Evolutionary conservation across 2,888 invertebrate genomes (phyloP), one percentile per base, ranked within the genome.

Genomic region (Tridacna gigas): DNA sequence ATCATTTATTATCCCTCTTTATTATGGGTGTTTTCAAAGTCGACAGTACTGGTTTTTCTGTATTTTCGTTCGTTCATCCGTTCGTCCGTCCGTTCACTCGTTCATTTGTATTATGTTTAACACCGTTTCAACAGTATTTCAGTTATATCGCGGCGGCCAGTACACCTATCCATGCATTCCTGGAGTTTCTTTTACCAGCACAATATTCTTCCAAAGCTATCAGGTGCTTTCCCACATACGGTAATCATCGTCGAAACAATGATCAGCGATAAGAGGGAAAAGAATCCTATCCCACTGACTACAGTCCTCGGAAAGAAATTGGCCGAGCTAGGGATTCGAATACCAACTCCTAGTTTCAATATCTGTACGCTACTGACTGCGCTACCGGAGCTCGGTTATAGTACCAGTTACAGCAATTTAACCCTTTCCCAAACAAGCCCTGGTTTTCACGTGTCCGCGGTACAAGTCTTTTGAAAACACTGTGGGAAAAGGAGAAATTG

Each of bases 291-390:
- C 51, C 11, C 51, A 51, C 12, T 51, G 51, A 51, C 51, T 51
- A 13, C 15, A 13, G 51, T 51, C 51, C 12, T 51, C 51, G 15
- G 51, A 51, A 51, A 13, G 51, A 51, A 51, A 15, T 51, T 51
- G 51, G 51, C 51, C 51, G 51, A 51, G 51, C 51, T 51, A n/a
- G 51, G 51, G 51, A 51, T 51, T 51, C 51, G 51, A 51, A 51
- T 15, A 13, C 51, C 51, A 51, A 51, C 51, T 15, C 51, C 51
- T 51, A 15, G 11, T 13, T 51, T 51, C 15, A 15, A 51, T 15
- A 51, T 15, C 51, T 15, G 51, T 15, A 15, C 51, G 12, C 51
- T 51, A 51, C 51, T 15, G 51, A 51, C 51, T 51, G 51, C 11
- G 51, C 51, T 51, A 51, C 51, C 51, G 51, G 51, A 15, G 51